phyloP scores from a whole-genome alignment of 1,140 invertebrate species.

The Arctopsyche grandis region DNA sequence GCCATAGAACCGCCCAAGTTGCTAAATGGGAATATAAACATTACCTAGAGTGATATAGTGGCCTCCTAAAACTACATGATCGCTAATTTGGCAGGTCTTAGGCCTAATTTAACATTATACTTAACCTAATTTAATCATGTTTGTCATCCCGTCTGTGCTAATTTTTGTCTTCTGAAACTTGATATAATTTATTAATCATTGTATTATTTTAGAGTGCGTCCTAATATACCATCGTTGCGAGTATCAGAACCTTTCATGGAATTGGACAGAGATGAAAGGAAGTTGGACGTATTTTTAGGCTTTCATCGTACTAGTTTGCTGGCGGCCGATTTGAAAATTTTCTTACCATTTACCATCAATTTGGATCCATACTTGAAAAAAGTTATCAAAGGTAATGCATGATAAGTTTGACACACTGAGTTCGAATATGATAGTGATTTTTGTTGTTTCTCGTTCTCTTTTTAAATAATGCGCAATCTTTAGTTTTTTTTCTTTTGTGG shows the following conservation, averaged over 20 bases:
- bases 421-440: neutral
- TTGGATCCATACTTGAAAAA: constrained; percentile 96
- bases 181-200: constrained; percentile 4
- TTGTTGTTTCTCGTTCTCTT: neutral
- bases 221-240: constrained; percentile 83
- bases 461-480: neutral
- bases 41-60: no score
- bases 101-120: no score
- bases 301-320: constrained; percentile 85
- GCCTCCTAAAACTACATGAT: no score
- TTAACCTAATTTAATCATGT: neutral
- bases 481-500: neutral
- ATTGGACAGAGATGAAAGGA: constrained; percentile 92
- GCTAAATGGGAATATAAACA: neutral
- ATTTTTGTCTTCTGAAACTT: neutral
- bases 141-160: neutral
- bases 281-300: constrained; percentile 91
- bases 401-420: neutral
- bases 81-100: no score
- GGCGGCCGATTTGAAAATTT: constrained; percentile 91
- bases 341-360: constrained; percentile 96
- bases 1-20: neutral
- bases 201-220: constrained; percentile 72
- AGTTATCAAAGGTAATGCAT: constrained; percentile 87
- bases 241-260: constrained; percentile 90